Base-by-base conservation (phyloP, 2,888 invertebrate species). In the Eubasilissa splendida region DNA sequence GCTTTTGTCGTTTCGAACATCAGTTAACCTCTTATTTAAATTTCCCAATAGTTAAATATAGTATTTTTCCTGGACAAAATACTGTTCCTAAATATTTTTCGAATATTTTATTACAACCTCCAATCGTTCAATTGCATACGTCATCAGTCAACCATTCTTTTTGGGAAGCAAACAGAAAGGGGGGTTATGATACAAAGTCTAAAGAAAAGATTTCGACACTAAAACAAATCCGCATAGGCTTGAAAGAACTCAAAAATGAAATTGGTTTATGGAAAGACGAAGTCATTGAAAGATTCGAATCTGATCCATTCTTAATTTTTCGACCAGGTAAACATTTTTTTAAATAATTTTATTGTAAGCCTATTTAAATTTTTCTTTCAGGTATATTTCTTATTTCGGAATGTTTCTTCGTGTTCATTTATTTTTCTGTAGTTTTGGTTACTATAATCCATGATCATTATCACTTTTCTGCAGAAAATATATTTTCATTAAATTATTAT, bases 211-310 rank as follows among this genome's bases (percentile, higher is more conserved):
- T 90, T 59, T 88, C 91, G 3, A 89, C 88, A 82, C 89, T 91
- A 65, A 88, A 93, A 84, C 89, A 92, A 80, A 87, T 95, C 56
- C 89, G 92, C 74, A 89, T 92, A 82, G 96, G 96, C 0, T 88
- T 93, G 12, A 91, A 91, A 83, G 92, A 93, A 85, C 86, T 96
- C 0, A 93, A 93, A 85, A 82, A 89, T 5, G 96, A 96, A 89
- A 88, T 94, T 0, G 88, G 89, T 65, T 84, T 96, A 54, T 94
- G 94, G 89, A 89, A 89, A 56, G 86, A 94, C 83, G 96, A 96
- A 91, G 86, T 93, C 1, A 93, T 91, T 84, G 94, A 95, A 80
- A 88, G 90, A 77, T 86, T 94, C 11, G 90, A 91, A 85, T 89
- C 89, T 63, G 95, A 96, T 88, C 94, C 93, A 0, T 85, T 92